Evolutionary conservation across 2,797 vertebrate species (phyloP), one percentile per base, ranked within the genome.

Genomic region (Coregonus sp.): DNA sequence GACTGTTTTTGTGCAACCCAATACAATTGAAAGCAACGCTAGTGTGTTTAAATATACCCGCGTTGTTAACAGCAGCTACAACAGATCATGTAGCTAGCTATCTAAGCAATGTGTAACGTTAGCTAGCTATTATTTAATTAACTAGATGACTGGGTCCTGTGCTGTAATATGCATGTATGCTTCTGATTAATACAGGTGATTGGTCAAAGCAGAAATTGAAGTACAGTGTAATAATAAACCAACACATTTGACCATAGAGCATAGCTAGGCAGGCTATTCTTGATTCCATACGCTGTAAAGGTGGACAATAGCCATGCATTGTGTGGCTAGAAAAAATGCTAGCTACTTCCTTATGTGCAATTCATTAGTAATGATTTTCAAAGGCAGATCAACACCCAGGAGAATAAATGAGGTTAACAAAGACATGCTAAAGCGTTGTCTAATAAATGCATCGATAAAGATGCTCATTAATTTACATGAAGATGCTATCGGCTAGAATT

Each of bases 401-500:
- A 47, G 68, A 11, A 70, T 47, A 37, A 20, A n/a, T 37, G 7
- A 40, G 37, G 18, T 20, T 70, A 12, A 33, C n/a, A 61, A 56
- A 37, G 20, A 71, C 18, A n/a, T 70, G 63, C 11, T 66, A 20
- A 40, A 40, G 7, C 35, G 18, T 11, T 18, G 16, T 16, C 6
- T 35, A 40, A 35, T 40, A 5, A 52, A 33, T 56, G 40, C 11
- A 47, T 47, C 33, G 52, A 73, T 33, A 61, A 20, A n/a, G 14
- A 51, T 25, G 1, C 12, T 69, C 50, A 29, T 12, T 15, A 25
- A 69, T 35, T 35, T 1, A 70, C 31, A 52, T 35, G 5, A 12
- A 14, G 59, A 66, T 74, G 33, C 20, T 66, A 65, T 11, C 4
- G 37, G 72, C 87, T 91, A 92, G 7, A 47, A 77, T 54, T 89